These are phyloP conservation scores for Xyliphius kryptos DNA, from an alignment of 2,113 vertebrate genomes.

Conservation along the genomic window DNA sequence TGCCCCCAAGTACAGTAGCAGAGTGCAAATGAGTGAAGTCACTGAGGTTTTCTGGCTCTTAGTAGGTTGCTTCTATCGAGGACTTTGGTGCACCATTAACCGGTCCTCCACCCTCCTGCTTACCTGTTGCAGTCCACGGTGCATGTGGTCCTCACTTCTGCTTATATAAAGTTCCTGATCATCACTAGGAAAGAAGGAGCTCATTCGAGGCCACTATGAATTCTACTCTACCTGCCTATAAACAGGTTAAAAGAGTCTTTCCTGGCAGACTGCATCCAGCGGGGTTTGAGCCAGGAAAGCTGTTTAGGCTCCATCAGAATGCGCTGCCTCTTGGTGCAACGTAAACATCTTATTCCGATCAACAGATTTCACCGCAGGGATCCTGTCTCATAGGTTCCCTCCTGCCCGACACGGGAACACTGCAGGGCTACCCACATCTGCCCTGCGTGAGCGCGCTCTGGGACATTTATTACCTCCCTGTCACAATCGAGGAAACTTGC, in stretches of 20 bases:
- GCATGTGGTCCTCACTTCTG: conserved; percentile 8
- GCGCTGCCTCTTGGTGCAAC: conserved; percentile 58
- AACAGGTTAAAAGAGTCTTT: conserved; percentile 60
- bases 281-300: conserved; percentile 57
- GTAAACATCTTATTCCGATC: neutral
- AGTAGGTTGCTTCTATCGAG: conserved; percentile 11
- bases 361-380: neutral
- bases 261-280: conserved; percentile 48
- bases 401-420: neutral
- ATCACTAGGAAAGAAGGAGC: conserved; percentile 44
- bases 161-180: conserved; percentile 37
- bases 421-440: conserved; percentile 6
- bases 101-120: conserved; percentile 16
- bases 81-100: neutral
- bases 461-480: conserved; percentile 13
- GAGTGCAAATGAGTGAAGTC: conserved; percentile 47
- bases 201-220: conserved; percentile 45
- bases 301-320: conserved; percentile 63
- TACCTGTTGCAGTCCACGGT: conserved; percentile 33
- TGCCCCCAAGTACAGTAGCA: conserved; percentile 36
- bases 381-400: neutral
- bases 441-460: neutral
- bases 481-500: conserved; percentile 7
- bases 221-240: conserved; percentile 57
- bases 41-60: conserved; percentile 44